Base-by-base conservation (phyloP, 2,113 vertebrate species). In the Notiomystis cincta region DNA sequence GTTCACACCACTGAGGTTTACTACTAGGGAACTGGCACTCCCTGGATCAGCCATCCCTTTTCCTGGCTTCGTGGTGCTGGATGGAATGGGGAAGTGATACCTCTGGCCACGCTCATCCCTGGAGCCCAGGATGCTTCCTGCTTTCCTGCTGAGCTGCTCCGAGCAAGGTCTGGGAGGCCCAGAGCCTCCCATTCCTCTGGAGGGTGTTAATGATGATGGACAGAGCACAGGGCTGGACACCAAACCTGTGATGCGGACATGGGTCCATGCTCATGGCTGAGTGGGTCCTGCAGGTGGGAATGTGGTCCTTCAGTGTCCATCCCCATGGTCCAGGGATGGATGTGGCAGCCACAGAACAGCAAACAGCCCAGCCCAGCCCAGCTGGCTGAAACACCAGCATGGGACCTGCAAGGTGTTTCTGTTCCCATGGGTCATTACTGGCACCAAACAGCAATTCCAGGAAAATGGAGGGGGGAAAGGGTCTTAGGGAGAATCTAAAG, bases 321-420 rank as follows among this genome's bases (percentile, higher is more conserved):
- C 50, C n/a, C 53, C 38, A 6, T 2, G 4, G 47, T 51, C 23
- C 54, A 13, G 82, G 70, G 48, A 21, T 1, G 11, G 65, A 66
- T 11, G 8, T 23, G 47, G 53, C 70, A 79, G 30, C 35, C 62
- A 47, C 37, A 56, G 66, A 47, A 44, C 10, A 57, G 65, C 35
- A 47, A 51, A 24, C 0, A 1, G 45, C 42, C 45, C 51, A 53
- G 57, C 9, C 33, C 53, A 3, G 1, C 14, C 42, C 15, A 7
- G 1, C 40, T 4, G 3, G 25, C 48, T 44, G 25, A 22, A 58
- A 47, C 27, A 31, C 13, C 3, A 0, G 4, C 21, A 7, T 0
- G 5, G 38, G 9, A 22, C 22, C 25, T 9, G 0, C 24, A 48
- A 4, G 2, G 7, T 2, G 1, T 42, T 82, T 69, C 53, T 53